Percentiles rank a stretch among this genome's conserved stretches.
Conservation (phyloP, 2,888 invertebrate species). For the Argyra leucocephala region DNA sequence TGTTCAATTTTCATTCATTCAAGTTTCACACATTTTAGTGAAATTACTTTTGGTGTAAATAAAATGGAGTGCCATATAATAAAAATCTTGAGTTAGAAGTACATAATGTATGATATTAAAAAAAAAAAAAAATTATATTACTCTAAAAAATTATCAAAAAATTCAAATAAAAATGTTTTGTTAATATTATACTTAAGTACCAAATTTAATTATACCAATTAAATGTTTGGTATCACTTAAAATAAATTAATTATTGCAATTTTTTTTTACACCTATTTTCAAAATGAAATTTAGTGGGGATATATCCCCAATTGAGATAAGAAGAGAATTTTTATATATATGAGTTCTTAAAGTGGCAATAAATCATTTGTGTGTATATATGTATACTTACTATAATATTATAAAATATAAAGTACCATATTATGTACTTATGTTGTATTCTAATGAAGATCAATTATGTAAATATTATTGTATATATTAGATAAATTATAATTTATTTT, state of each 20-base stretch:
- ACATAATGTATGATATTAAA: not conserved
- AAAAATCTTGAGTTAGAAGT: not conserved
- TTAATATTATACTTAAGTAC: not conserved
- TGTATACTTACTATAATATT: no score
- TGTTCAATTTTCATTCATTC: no score
- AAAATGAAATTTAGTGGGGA: not conserved
- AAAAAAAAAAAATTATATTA: not conserved
- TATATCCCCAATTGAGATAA: conserved; percentile 1
- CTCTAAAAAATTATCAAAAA: not conserved
- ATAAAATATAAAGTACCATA: no score
- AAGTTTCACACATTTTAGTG: no score
- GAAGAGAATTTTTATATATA: not conserved
- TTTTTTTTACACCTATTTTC: not conserved
- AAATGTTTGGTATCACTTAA: not conserved
- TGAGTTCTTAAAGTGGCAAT: conserved; percentile 3
- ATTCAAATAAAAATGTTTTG: not conserved
- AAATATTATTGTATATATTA: no score
- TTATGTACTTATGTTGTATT: no score
- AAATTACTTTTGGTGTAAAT: not conserved
- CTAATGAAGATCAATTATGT: no score
- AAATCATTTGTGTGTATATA: not conserved
- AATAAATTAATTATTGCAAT: not conserved
- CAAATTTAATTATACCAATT: not conserved
- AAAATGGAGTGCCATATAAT: not conserved
- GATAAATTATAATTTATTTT: no score